Conservation (phyloP, 2,797 vertebrate species). For the Phyllotis vaccarum region DNA sequence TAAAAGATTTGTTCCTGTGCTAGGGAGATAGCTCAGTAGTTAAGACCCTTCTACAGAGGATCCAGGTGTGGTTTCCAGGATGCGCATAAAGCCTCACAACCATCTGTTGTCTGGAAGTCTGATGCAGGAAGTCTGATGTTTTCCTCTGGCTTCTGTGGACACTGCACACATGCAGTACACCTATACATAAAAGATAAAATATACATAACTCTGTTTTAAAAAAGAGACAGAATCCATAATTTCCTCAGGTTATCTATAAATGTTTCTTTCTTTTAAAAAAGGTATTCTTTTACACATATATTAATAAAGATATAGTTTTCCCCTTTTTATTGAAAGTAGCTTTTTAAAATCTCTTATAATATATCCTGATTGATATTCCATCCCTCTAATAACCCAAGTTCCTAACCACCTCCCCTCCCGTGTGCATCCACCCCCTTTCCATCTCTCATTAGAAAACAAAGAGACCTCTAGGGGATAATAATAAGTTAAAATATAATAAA, state of each 20-base stretch:
- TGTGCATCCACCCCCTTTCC: not conserved
- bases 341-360: not conserved
- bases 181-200: not conserved
- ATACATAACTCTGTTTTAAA: not conserved
- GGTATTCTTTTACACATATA: not conserved
- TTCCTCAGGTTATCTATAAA: conserved; percentile 7
- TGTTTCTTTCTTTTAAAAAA: not conserved
- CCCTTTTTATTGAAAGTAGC: not conserved
- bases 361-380: not conserved
- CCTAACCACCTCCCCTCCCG: not conserved
- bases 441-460: not conserved
- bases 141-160: not conserved
- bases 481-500: not conserved
- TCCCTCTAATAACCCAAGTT: not conserved
- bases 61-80: not conserved
- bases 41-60: not conserved
- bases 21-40: not conserved
- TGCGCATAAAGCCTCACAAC: not conserved
- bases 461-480: not conserved
- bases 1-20: not conserved
- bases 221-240: not conserved
- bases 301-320: not conserved
- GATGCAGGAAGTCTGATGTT: too few species aligned
- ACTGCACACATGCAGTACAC: not conserved
- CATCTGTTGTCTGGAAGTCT: not conserved